Conservation (phyloP, 2,888 invertebrate genomes). For the Diaphora mendica region DNA sequence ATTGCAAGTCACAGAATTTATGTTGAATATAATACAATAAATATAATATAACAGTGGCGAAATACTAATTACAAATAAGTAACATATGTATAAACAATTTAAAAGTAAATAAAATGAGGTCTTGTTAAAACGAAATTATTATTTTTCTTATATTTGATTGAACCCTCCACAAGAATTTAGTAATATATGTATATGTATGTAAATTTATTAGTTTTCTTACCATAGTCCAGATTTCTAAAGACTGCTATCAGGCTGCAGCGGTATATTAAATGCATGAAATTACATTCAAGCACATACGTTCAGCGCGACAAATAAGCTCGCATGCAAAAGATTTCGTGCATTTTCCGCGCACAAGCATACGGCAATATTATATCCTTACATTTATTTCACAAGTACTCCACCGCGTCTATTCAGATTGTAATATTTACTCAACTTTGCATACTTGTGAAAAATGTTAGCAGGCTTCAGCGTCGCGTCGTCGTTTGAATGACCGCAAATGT, state of each 20-base stretch:
- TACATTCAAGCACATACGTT: neutral
- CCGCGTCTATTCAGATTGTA: neutral
- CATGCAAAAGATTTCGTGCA: neutral
- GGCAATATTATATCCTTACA: neutral
- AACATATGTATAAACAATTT: neutral
- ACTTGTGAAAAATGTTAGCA: neutral
- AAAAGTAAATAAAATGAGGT: neutral
- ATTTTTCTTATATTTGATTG: neutral
- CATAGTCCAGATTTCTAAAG: neutral
- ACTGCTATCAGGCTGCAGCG: neutral
- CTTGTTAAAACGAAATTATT: neutral
- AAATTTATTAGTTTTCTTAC: neutral
- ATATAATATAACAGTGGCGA: neutral
- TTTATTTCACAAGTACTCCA: neutral
- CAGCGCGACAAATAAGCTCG: neutral
- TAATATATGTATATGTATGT: no score
- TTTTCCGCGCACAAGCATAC: no score
- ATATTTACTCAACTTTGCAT: neutral
- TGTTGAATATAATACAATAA: no score
- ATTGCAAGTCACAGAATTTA: no score
- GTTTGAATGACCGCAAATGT: neutral
- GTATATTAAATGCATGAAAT: neutral
- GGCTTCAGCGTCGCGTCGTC: neutral
- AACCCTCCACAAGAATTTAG: neutral
- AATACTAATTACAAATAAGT: neutral